These are phyloP conservation scores for Helogale parvula DNA, from an alignment of 2,113 vertebrate genomes.

Conservation along the genomic window DNA sequence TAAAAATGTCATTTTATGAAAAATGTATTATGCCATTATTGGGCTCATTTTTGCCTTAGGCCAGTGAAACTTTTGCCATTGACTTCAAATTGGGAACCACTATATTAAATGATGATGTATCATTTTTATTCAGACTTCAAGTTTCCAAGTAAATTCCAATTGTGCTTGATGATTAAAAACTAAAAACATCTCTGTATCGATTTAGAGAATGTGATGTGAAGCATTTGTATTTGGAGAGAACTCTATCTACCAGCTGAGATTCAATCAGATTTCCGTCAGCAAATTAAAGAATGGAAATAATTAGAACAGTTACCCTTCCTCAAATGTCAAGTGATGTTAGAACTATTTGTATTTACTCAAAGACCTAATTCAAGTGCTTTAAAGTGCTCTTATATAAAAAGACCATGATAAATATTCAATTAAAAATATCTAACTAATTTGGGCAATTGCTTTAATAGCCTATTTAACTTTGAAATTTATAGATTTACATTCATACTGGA, in stretches of 20 bases:
- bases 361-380: neutral
- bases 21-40: neutral
- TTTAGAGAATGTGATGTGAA: neutral
- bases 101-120: neutral
- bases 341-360: conserved; percentile 27
- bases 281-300: conserved; percentile 47
- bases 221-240: neutral
- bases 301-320: neutral
- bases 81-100: neutral
- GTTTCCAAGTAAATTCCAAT: neutral
- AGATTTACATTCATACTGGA: neutral
- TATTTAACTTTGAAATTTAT: neutral
- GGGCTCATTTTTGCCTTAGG: conserved; percentile 37
- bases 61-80: conserved; percentile 24
- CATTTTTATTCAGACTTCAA: conserved; percentile 28
- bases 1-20: neutral
- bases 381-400: conserved; percentile 3
- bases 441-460: neutral
- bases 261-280: neutral
- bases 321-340: neutral
- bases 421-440: neutral
- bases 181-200: neutral
- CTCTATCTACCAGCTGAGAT: neutral
- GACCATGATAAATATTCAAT: neutral
- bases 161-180: conserved; percentile 29